A percentile compares a stretch with the other conserved stretches of the same genome.
Conservation (phyloP, 2,113 vertebrate species). For the Neomonachus schauinslandi region DNA sequence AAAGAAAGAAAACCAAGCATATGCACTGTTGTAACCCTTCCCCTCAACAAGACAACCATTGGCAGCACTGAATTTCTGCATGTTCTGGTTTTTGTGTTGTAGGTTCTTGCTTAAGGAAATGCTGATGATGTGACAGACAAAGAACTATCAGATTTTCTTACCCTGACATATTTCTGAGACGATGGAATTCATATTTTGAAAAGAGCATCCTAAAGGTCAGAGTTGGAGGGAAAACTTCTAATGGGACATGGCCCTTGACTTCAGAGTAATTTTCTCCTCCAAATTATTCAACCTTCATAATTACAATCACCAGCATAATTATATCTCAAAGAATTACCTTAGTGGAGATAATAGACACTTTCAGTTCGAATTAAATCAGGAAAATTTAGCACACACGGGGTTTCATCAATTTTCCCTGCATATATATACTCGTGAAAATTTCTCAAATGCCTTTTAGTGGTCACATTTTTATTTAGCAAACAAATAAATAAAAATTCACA, state of each 20-base stretch:
- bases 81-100: not conserved
- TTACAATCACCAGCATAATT: slow-evolving; percentile 45
- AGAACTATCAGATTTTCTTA: not conserved
- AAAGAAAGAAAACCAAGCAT: not conserved
- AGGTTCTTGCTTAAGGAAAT: not conserved
- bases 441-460: not conserved
- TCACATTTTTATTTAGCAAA: slow-evolving; percentile 8
- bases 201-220: not conserved
- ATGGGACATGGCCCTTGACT: not conserved
- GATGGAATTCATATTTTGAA: not conserved
- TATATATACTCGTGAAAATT: not conserved
- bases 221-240: not conserved
- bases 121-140: not conserved
- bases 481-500: slow-evolving; percentile 24
- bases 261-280: slow-evolving; percentile 54
- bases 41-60: not conserved
- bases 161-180: not conserved
- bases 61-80: not conserved
- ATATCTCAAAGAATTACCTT: slow-evolving; percentile 45
- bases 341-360: slow-evolving; percentile 45
- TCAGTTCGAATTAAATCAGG: slow-evolving; percentile 47
- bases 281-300: slow-evolving; percentile 53
- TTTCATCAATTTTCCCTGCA: slow-evolving; percentile 7
- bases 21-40: not conserved
- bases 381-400: not conserved